Base-by-base conservation (phyloP, 2,888 invertebrate genomes). In the Pseudanteris insignis region DNA sequence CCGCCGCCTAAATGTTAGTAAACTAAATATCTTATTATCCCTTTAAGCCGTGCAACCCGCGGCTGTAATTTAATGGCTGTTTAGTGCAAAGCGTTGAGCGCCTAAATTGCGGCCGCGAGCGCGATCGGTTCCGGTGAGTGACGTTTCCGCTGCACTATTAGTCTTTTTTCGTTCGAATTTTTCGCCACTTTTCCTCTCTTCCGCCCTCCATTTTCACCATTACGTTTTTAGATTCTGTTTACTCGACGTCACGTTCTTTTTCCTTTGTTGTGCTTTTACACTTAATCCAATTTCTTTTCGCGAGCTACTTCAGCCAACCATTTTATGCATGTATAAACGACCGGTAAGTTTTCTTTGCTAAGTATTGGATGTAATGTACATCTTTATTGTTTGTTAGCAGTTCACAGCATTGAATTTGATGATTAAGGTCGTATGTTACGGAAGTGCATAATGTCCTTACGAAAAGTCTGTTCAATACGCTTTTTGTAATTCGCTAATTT, bases 11-110 rank as follows among this genome's bases (percentile, higher is more conserved):
- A 74, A 75, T 72, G 75, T 76, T 76, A 70, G 69, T 73, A 71
- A 73, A 75, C 77, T 77, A 73, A 77, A 77, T 76, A 76, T 76
- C 76, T 77, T 77, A 77, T 76, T 75, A 75, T 73, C 73, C 71
- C 67, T 63, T 72, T 70, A 70, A 74, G 72, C 72, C 64, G 70
- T 63, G 65, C 63, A 63, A 59, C 58, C 32, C 43, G 40, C 60
- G 50, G 28, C 57, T 60, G 48, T 55, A 58, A 53, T 50, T 55
- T 63, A 60, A 64, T 58, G 58, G 48, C 43, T 63, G 65, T 60
- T 66, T 63, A 67, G 63, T 50, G 50, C 37, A 64, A 68, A 55
- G 54, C 60, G 48, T 61, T 10, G 38, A 28, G 18, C 18, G 18
- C 18, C 18, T 18, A 18, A 18, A 3, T 18, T 18, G 18, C 18